phyloP scores from a whole-genome alignment of 1,140 invertebrate species.

The Conus betulinus region DNA sequence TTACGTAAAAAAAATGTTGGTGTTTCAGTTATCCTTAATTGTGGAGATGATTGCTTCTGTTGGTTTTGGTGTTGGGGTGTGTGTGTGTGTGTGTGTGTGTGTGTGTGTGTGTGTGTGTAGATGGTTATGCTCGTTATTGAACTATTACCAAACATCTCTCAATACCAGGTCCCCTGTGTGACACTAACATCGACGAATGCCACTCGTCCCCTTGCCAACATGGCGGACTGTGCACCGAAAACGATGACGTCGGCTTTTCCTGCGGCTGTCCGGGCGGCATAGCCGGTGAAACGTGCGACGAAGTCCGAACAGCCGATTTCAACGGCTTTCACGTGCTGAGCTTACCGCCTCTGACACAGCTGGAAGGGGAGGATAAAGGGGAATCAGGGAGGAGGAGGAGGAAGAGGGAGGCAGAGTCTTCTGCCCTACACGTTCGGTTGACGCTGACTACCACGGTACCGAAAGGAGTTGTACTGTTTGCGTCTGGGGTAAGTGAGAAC shows the following conservation, averaged over 20 bases:
- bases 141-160: too few species aligned
- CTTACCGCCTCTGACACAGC: slow-evolving; percentile 9
- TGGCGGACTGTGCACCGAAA: slow-evolving; percentile 62
- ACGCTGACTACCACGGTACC: slow-evolving; percentile 46
- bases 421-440: slow-evolving; percentile 30
- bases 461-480: slow-evolving; percentile 44
- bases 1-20: too few species aligned
- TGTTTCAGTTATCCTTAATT: too few species aligned
- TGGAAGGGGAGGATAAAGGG: neutral
- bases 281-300: slow-evolving; percentile 49
- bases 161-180: slow-evolving; percentile 53
- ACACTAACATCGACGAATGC: slow-evolving; percentile 59
- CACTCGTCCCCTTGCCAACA: slow-evolving; percentile 57
- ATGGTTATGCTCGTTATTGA: neutral
- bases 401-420: slow-evolving; percentile 15
- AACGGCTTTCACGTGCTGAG: slow-evolving; percentile 34
- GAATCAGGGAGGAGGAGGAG: neutral
- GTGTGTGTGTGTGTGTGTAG: too few species aligned
- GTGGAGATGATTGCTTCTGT: too few species aligned
- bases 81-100: too few species aligned
- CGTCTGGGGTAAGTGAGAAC: slow-evolving; percentile 46
- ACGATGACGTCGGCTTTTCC: slow-evolving; percentile 68
- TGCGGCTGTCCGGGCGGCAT: slow-evolving; percentile 52
- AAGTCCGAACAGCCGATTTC: slow-evolving; percentile 59
- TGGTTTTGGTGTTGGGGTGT: too few species aligned